phyloP scores from a whole-genome alignment of 92 coral and sea anemone species.

The Paragorgia papillata region DNA sequence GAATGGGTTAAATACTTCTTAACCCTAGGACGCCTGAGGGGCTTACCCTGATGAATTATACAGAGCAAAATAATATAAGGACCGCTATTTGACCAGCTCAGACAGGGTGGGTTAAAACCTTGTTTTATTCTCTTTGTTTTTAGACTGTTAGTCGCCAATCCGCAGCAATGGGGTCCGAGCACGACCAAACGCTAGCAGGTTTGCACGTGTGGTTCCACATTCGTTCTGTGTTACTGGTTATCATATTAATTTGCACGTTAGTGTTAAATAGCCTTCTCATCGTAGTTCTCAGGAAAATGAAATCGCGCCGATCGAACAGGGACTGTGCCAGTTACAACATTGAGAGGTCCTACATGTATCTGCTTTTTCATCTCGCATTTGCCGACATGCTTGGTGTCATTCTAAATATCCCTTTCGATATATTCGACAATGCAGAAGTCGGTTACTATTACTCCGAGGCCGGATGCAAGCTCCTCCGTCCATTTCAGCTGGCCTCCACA shows the following conservation, averaged over 20 bases:
- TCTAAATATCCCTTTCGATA: conserved; percentile 75
- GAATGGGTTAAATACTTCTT: no score
- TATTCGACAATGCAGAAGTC: conserved; percentile 57
- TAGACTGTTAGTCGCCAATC: background rate
- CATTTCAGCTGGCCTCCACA: conserved; percentile 76
- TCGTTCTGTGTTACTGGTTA: conserved; percentile 5
- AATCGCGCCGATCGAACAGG: conserved; percentile 30
- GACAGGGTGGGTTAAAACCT: no score
- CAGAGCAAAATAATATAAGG: no score
- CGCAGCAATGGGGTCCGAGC: background rate
- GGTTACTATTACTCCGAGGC: conserved; percentile 60
- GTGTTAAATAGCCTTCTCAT: conserved; percentile 16
- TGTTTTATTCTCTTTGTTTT: background rate
- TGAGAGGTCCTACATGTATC: conserved; percentile 73
- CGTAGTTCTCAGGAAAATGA: conserved; percentile 29
- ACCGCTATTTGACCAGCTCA: no score
- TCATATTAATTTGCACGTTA: conserved; percentile 9
- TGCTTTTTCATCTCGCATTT: conserved; percentile 75
- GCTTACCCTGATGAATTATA: no score
- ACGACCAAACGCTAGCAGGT: background rate
- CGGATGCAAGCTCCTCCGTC: conserved; percentile 77
- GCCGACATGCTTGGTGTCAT: conserved; percentile 80
- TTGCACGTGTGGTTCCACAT: conserved; percentile 12
- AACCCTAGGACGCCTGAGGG: no score
- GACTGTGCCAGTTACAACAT: conserved; percentile 53